phyloP scores from a whole-genome alignment of 2,888 invertebrate genomes.

The Aspidiotus destructor region DNA sequence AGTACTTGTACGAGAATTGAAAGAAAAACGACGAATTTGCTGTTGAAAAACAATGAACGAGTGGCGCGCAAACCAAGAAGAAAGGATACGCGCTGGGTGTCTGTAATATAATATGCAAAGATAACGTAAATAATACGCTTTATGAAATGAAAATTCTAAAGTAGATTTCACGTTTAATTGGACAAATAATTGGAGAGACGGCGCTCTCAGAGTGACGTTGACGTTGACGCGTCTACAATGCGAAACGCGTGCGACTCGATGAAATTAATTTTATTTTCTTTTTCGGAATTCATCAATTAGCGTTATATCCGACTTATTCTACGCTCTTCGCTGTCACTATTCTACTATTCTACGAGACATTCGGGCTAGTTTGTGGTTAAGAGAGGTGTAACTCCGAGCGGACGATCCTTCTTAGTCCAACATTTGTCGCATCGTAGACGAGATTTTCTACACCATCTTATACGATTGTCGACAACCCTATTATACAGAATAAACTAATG shows the following conservation, averaged over 20 bases:
- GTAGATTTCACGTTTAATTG: constrained; percentile 29
- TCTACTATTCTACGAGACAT: too few species aligned
- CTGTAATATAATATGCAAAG: constrained; percentile 31
- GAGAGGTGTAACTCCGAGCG: too few species aligned
- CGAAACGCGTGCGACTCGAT: neutral
- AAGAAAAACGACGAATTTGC: constrained; percentile 18
- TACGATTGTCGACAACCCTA: constrained; percentile 17
- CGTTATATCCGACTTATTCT: too few species aligned
- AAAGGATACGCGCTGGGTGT: constrained; percentile 26
- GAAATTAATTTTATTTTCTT: too few species aligned
- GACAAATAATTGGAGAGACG: constrained; percentile 31
- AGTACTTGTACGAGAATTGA: constrained; percentile 5
- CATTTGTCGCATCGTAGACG: neutral
- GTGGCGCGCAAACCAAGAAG: neutral
- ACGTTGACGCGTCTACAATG: constrained; percentile 9
- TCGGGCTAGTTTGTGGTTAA: too few species aligned
- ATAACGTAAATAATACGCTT: constrained; percentile 31
- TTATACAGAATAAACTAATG: neutral
- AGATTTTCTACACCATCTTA: neutral
- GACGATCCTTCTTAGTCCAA: neutral
- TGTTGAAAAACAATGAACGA: constrained; percentile 12
- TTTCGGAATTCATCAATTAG: too few species aligned
- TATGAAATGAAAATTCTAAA: constrained; percentile 28
- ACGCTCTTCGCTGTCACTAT: too few species aligned
- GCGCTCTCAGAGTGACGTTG: constrained; percentile 1